Conservation (phyloP, 1,140 invertebrate species). For the Heliothis subflexa region DNA sequence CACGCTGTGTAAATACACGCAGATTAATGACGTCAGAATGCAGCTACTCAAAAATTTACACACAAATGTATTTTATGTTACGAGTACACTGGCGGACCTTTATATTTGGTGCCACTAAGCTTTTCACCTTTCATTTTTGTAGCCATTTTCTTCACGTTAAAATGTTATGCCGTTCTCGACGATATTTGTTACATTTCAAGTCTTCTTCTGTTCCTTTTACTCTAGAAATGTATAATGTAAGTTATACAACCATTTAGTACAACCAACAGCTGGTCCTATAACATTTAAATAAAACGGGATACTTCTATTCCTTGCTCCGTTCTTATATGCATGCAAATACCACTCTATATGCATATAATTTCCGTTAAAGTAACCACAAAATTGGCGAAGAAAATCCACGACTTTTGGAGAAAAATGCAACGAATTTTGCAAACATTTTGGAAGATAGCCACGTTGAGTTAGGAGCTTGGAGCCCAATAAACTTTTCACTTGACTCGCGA, state of each 20-base stretch:
- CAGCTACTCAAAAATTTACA: constrained; percentile 41
- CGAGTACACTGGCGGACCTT: constrained; percentile 8
- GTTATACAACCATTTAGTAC: neutral
- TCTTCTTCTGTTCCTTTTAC: too few species aligned
- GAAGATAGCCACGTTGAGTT: constrained; percentile 11
- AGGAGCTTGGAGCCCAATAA: constrained; percentile 4
- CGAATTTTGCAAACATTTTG: constrained; percentile 7
- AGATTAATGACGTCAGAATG: constrained; percentile 26
- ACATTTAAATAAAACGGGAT: neutral
- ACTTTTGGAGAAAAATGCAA: constrained; percentile 1
- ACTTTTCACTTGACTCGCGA: constrained; percentile 18
- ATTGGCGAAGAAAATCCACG: constrained; percentile 17
- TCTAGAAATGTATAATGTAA: too few species aligned
- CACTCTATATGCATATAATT: neutral
- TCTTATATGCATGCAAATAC: neutral
- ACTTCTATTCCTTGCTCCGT: neutral
- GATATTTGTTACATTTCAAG: too few species aligned
- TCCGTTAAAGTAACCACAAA: neutral
- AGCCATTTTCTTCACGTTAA: neutral
- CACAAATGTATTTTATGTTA: constrained; percentile 29
- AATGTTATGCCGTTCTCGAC: too few species aligned
- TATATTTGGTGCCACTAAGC: neutral
- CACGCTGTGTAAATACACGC: constrained; percentile 16
- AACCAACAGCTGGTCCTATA: neutral
- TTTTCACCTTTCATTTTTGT: neutral